phyloP scores from a whole-genome alignment of 2,888 invertebrate genomes.

The Homarus gammarus region DNA sequence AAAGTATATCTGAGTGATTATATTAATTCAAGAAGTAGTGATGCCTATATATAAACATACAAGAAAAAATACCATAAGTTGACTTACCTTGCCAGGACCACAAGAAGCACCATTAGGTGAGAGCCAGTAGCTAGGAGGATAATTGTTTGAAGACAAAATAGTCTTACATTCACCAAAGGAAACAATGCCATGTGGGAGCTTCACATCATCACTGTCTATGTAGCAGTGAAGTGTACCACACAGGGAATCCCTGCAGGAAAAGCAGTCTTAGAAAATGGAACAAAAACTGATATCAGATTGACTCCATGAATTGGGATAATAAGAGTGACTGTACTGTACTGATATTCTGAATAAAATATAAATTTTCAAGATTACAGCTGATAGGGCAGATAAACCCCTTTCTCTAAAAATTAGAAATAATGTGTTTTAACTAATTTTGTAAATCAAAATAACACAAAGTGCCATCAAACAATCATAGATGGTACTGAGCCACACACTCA shows the following conservation, averaged over 20 bases:
- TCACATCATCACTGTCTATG: constrained; percentile 91
- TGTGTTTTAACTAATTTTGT: too few species aligned
- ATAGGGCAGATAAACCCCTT: too few species aligned
- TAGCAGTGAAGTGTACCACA: constrained; percentile 98
- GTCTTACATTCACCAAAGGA: constrained; percentile 79
- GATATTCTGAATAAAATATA: too few species aligned
- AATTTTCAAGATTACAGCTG: too few species aligned
- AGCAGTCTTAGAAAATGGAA: too few species aligned
- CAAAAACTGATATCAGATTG: too few species aligned
- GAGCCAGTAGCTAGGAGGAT: constrained; percentile 81
- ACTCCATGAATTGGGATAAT: too few species aligned
- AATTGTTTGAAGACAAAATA: neutral
- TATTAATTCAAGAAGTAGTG: neutral
- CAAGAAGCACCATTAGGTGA: constrained; percentile 96
- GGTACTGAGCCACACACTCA: too few species aligned
- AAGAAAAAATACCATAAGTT: neutral
- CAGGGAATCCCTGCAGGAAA: constrained; percentile 82
- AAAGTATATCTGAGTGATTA: neutral
- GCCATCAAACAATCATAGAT: too few species aligned
- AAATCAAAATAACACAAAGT: too few species aligned
- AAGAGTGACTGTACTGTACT: too few species aligned
- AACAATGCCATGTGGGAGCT: constrained; percentile 96
- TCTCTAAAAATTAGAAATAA: too few species aligned
- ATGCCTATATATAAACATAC: neutral
- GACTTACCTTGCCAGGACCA: constrained; percentile 86